phyloP scores from a whole-genome alignment of 2,888 invertebrate genomes.

The Diloba caeruleocephala region DNA sequence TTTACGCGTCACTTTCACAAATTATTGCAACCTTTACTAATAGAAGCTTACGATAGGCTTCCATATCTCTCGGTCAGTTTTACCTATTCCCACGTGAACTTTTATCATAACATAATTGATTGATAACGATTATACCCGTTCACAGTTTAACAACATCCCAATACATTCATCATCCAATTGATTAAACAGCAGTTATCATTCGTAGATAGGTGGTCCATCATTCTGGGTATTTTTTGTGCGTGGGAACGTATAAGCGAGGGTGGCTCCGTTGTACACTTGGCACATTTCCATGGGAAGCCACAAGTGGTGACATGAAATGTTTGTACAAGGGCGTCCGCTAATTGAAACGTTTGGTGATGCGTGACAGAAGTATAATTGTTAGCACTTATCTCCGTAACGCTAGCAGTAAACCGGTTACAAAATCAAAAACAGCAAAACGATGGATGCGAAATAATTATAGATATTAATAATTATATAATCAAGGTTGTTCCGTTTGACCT shows the following conservation, averaged over 20 bases:
- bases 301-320: constrained; percentile 61
- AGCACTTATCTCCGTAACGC: constrained; percentile 51
- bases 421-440: constrained; percentile 8
- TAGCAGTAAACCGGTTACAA: constrained; percentile 4
- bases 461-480: too few relatives aligned
- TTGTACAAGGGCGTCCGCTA: constrained; percentile 63
- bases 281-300: constrained; percentile 76
- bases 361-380: constrained; percentile 69
- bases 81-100: constrained; percentile 45
- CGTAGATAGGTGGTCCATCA: constrained; percentile 42
- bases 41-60: constrained; percentile 1
- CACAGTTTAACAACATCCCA: constrained; percentile 31
- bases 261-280: constrained; percentile 74
- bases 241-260: constrained; percentile 68
- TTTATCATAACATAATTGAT: constrained; percentile 46
- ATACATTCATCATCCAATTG: constrained; percentile 36
- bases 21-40: not conserved
- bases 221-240: constrained; percentile 55
- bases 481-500: too few relatives aligned
- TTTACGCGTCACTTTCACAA: too few relatives aligned
- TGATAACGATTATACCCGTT: constrained; percentile 33
- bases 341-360: constrained; percentile 74
- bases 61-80: constrained; percentile 11
- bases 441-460: not conserved
- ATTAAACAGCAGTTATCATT: constrained; percentile 47